Evolutionary conservation across 92 coral and sea anemone species (phyloP).

Genomic region (Umimayanthus kanabou): DNA sequence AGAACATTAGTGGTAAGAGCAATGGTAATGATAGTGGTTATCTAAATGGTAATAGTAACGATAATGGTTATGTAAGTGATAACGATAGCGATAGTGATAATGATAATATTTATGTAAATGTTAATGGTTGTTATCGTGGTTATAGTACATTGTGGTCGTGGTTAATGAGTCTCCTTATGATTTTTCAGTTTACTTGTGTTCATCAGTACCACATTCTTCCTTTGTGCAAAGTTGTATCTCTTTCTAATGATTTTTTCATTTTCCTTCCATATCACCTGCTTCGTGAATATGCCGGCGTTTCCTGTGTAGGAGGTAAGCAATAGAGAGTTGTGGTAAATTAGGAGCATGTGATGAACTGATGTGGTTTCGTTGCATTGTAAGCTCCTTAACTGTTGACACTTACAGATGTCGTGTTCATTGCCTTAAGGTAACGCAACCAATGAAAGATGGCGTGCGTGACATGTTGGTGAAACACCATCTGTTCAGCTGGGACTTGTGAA

Average conservation of each 20-base stretch:
- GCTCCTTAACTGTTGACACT: not conserved
- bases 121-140: too few relatives aligned
- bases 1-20: too few relatives aligned
- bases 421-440: slow-evolving; percentile 92
- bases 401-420: not conserved
- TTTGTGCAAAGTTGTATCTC: not conserved
- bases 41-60: too few relatives aligned
- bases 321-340: not conserved
- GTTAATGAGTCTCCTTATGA: too few relatives aligned
- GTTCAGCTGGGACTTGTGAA: slow-evolving; percentile 97
- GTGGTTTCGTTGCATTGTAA: not conserved
- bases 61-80: too few relatives aligned
- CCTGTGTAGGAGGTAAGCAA: slow-evolving; percentile 32
- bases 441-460: slow-evolving; percentile 99
- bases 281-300: not conserved
- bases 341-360: not conserved
- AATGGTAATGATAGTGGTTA: too few relatives aligned
- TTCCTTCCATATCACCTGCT: slow-evolving; percentile 3
- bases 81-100: too few relatives aligned
- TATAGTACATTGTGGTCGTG: not conserved
- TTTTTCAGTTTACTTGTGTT: not conserved
- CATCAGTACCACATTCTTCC: not conserved
- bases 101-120: not conserved
- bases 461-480: slow-evolving; percentile 97
- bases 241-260: not conserved